A percentile compares a stretch with the other conserved stretches of the same genome.
Evolutionary conservation across 2,113 vertebrate genomes (phyloP).

Genomic region (Muscicapa adusta): DNA sequence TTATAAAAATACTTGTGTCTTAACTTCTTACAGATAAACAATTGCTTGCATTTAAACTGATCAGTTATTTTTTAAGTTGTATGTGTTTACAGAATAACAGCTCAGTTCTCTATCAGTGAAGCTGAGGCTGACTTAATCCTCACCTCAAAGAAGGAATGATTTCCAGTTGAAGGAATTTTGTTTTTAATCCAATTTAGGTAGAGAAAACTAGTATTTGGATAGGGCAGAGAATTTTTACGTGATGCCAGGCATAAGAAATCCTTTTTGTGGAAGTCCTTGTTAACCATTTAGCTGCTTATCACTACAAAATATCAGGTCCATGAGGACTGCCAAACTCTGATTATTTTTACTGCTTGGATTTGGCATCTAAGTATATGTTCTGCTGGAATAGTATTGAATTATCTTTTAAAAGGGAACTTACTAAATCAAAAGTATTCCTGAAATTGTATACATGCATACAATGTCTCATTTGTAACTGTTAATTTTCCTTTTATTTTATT

Average conservation of each 20-base stretch:
- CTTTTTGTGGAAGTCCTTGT: neutral
- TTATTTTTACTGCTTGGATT: neutral
- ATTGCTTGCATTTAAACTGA: neutral
- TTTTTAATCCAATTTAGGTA: neutral
- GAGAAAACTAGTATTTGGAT: neutral
- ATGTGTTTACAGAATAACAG: neutral
- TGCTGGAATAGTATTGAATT: neutral
- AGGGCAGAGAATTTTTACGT: neutral
- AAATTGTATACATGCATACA: neutral
- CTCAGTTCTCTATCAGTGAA: neutral
- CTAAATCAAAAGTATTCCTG: neutral
- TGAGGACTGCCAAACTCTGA: neutral
- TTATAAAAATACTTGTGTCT: neutral
- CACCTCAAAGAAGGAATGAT: neutral
- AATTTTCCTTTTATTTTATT: neutral
- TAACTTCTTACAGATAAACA: neutral
- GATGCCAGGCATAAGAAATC: neutral
- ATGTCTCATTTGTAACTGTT: neutral
- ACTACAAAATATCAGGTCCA: neutral
- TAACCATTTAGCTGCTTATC: neutral
- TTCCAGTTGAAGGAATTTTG: neutral
- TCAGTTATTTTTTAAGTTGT: neutral
- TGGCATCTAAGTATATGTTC: neutral
- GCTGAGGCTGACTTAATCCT: neutral
- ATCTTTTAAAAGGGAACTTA: neutral